These are phyloP conservation scores for Listronotus oregonensis DNA, from an alignment of 1,140 invertebrate genomes.

Conservation along the genomic window DNA sequence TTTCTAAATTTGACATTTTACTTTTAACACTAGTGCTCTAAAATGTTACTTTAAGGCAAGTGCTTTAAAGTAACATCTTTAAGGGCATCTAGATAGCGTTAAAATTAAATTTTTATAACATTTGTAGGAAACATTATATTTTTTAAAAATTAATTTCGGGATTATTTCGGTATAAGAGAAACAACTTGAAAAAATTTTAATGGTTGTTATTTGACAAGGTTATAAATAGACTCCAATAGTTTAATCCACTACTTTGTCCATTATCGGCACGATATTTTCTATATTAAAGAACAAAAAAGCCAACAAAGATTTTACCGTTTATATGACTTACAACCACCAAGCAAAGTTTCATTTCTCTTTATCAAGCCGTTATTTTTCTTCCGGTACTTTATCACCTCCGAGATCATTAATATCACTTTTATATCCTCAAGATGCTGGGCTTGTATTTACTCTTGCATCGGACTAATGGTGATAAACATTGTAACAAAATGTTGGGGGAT, in stretches of 20 bases:
- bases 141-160: too few relatives aligned
- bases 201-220: too few relatives aligned
- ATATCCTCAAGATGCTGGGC: slow-evolving; percentile 54
- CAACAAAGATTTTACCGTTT: not conserved
- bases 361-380: slow-evolving; percentile 46
- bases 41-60: too few relatives aligned
- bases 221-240: too few relatives aligned
- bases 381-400: slow-evolving; percentile 51
- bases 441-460: slow-evolving; percentile 53
- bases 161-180: too few relatives aligned
- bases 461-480: slow-evolving; percentile 57
- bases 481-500: slow-evolving; percentile 25
- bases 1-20: too few relatives aligned
- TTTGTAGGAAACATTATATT: too few relatives aligned
- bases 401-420: slow-evolving; percentile 58
- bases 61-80: too few relatives aligned
- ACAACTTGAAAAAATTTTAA: too few relatives aligned
- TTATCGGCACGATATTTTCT: slow-evolving; percentile 54
- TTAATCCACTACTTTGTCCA: slow-evolving; percentile 8
- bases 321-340: not conserved
- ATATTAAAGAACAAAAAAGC: slow-evolving; percentile 54
- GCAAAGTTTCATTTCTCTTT: slow-evolving; percentile 52
- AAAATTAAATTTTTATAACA: too few relatives aligned
- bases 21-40: too few relatives aligned
- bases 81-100: too few relatives aligned